Conservation (phyloP, 2,113 vertebrate species). For the Echinops telfairi region DNA sequence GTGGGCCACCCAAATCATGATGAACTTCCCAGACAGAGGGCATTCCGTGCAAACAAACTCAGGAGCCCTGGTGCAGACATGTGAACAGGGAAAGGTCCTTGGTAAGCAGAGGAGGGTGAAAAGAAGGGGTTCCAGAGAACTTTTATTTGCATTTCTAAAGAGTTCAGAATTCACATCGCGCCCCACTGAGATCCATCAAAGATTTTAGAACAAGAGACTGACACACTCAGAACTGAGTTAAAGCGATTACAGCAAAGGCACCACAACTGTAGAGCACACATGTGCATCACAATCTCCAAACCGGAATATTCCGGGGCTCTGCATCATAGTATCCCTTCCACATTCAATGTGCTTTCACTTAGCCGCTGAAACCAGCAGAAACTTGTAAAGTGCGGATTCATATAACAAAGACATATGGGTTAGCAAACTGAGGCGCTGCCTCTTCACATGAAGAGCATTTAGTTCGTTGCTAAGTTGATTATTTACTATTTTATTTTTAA, state of each 20-base stretch:
- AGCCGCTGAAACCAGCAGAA: slow-evolving; percentile 40
- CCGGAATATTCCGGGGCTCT: neutral
- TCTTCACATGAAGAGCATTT: slow-evolving; percentile 8
- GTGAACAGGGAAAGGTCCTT: neutral
- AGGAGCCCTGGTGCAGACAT: slow-evolving; percentile 4
- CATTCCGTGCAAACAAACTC: slow-evolving; percentile 42
- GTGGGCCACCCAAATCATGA: neutral
- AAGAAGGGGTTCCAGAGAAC: neutral
- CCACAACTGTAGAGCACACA: neutral
- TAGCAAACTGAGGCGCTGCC: neutral
- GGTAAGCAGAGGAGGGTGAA: neutral
- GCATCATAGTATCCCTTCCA: slow-evolving; percentile 19
- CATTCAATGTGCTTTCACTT: slow-evolving; percentile 58
- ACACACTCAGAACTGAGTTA: neutral
- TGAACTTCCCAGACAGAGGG: slow-evolving; percentile 16
- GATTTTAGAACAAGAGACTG: slow-evolving; percentile 3
- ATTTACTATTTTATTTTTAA: slow-evolving; percentile 49
- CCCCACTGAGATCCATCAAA: neutral
- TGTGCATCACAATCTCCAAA: slow-evolving; percentile 30
- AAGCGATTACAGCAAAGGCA: neutral
- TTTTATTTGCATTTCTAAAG: neutral
- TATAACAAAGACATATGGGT: neutral
- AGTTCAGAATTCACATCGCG: neutral
- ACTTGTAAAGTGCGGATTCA: slow-evolving; percentile 1
- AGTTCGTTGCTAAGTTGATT: neutral